Conservation (phyloP, 2,797 vertebrate genomes). For the Agapornis canus region DNA sequence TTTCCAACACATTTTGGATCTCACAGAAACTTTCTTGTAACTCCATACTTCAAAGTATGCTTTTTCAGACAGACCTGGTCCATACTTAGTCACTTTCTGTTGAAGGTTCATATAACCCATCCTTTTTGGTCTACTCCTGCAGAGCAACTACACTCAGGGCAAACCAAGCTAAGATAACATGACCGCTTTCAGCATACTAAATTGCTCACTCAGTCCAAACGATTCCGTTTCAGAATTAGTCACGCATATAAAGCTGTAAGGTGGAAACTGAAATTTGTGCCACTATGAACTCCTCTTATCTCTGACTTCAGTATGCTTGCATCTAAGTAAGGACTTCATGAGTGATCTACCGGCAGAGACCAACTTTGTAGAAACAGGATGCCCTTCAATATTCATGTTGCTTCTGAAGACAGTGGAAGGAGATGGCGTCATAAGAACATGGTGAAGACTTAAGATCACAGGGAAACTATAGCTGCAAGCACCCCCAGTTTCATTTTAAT, state of each 20-base stretch:
- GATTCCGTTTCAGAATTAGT: neutral
- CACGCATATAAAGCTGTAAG: neutral
- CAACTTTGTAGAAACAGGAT: neutral
- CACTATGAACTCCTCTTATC: neutral
- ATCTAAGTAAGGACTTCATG: neutral
- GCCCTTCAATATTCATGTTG: neutral
- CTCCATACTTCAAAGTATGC: neutral
- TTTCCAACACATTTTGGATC: neutral
- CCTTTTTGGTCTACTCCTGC: neutral
- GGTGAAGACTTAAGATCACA: neutral
- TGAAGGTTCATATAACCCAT: neutral
- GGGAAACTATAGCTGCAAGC: neutral
- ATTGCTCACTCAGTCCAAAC: slow-evolving; percentile 19
- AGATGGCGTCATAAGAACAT: accelerated
- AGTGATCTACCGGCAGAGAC: neutral
- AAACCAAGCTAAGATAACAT: neutral
- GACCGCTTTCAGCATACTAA: neutral
- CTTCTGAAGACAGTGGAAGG: neutral
- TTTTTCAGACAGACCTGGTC: neutral
- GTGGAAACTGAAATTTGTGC: neutral
- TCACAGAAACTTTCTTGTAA: neutral
- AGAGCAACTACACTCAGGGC: neutral
- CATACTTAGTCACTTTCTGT: neutral
- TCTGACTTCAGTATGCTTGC: neutral
- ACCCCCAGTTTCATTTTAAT: neutral